A percentile compares a stretch with the other conserved stretches of the same genome.
phyloP scores from a whole-genome alignment of 1,140 invertebrate species.

The Caenorhabditis briggsae region DNA sequence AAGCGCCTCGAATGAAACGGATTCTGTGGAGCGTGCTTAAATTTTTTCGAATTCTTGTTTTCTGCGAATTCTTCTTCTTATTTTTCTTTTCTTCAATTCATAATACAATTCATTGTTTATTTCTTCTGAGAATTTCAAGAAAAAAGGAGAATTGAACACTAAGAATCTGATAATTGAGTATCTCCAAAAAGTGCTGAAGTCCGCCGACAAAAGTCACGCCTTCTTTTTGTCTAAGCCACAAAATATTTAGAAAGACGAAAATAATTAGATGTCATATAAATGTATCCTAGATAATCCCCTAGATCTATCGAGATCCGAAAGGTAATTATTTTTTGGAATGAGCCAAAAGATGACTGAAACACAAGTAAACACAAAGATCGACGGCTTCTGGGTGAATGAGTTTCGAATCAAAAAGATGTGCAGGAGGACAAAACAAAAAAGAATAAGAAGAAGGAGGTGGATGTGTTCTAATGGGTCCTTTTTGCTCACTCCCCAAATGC shows the following conservation, averaged over 20 bases:
- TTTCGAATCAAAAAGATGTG: slow-evolving; percentile 8
- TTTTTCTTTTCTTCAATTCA: slow-evolving; percentile 1
- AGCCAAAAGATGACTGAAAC: not conserved
- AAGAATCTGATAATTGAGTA: slow-evolving; percentile 4
- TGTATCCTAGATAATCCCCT: slow-evolving; percentile 22
- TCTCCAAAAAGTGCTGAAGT: not conserved
- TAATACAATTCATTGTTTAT: not conserved
- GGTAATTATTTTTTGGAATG: slow-evolving; percentile 13
- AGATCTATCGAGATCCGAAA: not conserved
- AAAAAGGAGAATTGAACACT: not conserved
- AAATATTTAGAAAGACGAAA: not conserved
- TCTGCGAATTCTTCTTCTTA: slow-evolving; percentile 15
- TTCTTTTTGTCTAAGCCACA: not conserved
- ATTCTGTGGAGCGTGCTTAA: slow-evolving; percentile 53
- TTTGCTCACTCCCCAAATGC: not conserved
- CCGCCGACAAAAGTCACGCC: not conserved
- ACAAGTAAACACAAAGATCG: slow-evolving; percentile 35
- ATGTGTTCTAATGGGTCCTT: slow-evolving; percentile 12
- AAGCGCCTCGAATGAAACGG: not conserved
- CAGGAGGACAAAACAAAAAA: not conserved
- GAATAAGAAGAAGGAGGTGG: not conserved
- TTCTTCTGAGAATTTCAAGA: not conserved
- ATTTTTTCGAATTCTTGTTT: slow-evolving; percentile 30
- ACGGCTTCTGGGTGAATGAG: slow-evolving; percentile 10
- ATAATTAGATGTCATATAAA: slow-evolving; percentile 32